Percentiles rank a stretch among this genome's conserved stretches.
Conservation (phyloP, 2,888 invertebrate species). For the Margaritifera margaritifera region DNA sequence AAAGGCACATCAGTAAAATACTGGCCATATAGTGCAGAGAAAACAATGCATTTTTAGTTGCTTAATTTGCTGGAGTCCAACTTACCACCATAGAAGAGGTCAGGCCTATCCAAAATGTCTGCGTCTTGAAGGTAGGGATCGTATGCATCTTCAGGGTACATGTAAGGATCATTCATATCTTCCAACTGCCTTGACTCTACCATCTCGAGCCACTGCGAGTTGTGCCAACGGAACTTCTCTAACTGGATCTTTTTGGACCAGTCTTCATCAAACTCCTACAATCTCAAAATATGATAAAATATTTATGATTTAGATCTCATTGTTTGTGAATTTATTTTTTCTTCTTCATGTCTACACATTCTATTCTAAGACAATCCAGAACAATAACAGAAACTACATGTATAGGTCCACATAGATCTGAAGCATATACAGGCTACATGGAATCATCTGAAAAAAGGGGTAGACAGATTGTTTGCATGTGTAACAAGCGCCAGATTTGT, state of each 20-base stretch:
- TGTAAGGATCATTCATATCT: constrained; percentile 64
- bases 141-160: constrained; percentile 67
- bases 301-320: neutral
- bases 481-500: too few species aligned
- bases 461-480: too few species aligned
- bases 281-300: neutral
- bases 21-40: too few species aligned
- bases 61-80: neutral
- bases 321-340: too few species aligned
- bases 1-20: too few species aligned
- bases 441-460: too few species aligned
- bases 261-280: constrained; percentile 83
- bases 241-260: constrained; percentile 95
- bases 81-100: constrained; percentile 68
- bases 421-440: too few species aligned
- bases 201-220: constrained; percentile 98
- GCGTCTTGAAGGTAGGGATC: constrained; percentile 71
- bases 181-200: constrained; percentile 79
- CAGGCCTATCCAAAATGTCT: constrained; percentile 69
- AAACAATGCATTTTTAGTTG: too few species aligned
- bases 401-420: too few species aligned
- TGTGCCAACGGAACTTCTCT: constrained; percentile 98
- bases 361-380: too few species aligned
- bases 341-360: too few species aligned
- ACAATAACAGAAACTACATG: too few species aligned